phyloP scores from a whole-genome alignment of 2,888 invertebrate species.

The Tineola bisselliella region DNA sequence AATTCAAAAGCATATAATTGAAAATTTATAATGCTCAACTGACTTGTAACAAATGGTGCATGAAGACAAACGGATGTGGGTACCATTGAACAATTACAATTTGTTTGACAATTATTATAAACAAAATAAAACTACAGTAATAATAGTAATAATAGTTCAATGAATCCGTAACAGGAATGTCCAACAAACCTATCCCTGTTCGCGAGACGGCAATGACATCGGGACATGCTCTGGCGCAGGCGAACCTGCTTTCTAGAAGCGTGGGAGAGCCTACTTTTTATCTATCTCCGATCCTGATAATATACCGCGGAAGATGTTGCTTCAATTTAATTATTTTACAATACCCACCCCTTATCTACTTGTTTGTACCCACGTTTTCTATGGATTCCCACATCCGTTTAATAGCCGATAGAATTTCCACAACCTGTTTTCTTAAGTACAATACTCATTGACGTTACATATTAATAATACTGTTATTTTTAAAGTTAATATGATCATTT shows the following conservation, averaged over 20 bases:
- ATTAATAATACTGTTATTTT: too few relatives aligned
- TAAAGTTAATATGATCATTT: too few relatives aligned
- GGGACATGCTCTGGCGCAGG: constrained; percentile 14
- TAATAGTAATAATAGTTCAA: constrained; percentile 4
- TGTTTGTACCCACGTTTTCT: background rate
- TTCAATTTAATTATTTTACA: constrained; percentile 5
- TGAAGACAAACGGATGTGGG: background rate
- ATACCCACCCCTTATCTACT: background rate
- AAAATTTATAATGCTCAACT: background rate
- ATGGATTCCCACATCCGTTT: constrained; percentile 8
- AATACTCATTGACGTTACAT: too few relatives aligned
- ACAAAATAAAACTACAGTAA: background rate
- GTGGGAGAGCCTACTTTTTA: constrained; percentile 31
- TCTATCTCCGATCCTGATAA: constrained; percentile 14
- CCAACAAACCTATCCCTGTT: constrained; percentile 9
- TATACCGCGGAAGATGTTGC: constrained; percentile 9
- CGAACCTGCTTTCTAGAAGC: constrained; percentile 22
- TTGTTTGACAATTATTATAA: background rate
- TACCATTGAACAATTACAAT: background rate
- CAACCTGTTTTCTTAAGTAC: too few relatives aligned
- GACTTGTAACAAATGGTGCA: background rate
- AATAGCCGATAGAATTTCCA: background rate
- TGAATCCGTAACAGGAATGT: constrained; percentile 7
- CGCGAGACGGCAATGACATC: constrained; percentile 8
- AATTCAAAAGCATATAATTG: background rate